Evolutionary conservation across 2,888 invertebrate species (phyloP).

Genomic region (Xylophagus ater): DNA sequence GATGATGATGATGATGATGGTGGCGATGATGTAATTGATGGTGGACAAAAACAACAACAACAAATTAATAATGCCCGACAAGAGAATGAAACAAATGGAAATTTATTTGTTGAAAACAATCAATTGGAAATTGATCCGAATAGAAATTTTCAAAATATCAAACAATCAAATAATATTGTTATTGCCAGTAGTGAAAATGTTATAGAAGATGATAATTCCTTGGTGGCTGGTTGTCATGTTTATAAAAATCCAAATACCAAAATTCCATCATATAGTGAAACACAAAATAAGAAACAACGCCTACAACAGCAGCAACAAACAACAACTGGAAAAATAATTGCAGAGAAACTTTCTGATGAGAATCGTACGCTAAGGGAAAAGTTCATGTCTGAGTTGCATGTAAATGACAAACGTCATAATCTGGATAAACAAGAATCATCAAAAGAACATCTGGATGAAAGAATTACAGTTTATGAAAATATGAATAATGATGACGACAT

Average conservation of each 20-base stretch:
- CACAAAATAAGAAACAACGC: neutral
- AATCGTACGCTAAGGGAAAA: slow-evolving; percentile 16
- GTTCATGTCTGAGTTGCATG: slow-evolving; percentile 17
- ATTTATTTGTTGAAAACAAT: neutral
- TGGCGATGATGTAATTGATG: slow-evolving; percentile 17
- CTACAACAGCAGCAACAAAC: neutral
- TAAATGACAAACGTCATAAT: slow-evolving; percentile 7
- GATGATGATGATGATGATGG: slow-evolving; percentile 21
- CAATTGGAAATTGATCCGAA: slow-evolving; percentile 4
- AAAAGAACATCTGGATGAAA: too few species aligned
- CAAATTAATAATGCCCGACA: neutral
- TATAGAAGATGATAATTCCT: slow-evolving; percentile 22
- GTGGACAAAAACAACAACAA: neutral
- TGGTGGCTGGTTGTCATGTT: slow-evolving; percentile 35
- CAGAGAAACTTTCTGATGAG: slow-evolving; percentile 5
- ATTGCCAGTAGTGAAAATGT: neutral
- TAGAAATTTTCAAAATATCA: neutral
- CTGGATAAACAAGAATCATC: slow-evolving; percentile 4
- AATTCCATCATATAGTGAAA: slow-evolving; percentile 9
- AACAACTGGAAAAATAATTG: neutral
- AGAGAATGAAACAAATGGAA: slow-evolving; percentile 11
- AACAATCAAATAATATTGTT: neutral
- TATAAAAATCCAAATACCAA: slow-evolving; percentile 35
- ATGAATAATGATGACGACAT: neutral
- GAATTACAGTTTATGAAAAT: neutral